Percentiles rank a stretch among this genome's conserved stretches.
Conservation (phyloP, 2,797 vertebrate species). For the Danionella dracula region DNA sequence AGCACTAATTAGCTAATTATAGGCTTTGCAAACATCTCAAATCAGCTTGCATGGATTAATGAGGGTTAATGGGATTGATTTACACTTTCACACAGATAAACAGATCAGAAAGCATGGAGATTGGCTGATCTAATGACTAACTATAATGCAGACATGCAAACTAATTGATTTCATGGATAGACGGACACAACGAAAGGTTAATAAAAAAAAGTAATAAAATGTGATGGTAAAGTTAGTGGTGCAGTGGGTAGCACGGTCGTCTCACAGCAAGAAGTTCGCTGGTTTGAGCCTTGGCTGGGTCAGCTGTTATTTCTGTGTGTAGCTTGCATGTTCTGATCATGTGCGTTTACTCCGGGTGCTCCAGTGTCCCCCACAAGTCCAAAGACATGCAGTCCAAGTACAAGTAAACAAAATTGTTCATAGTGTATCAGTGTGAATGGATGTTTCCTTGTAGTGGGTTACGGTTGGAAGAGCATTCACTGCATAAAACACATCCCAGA, state of each 20-base stretch:
- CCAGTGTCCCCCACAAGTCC: no score
- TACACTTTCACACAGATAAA: background rate
- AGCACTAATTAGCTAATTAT: slow-evolving; percentile 38
- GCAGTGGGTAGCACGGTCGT: no score
- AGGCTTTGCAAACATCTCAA: background rate
- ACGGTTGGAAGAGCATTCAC: no score
- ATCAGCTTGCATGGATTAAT: slow-evolving; percentile 14
- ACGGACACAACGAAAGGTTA: background rate
- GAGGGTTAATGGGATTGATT: background rate
- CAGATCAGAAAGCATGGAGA: background rate
- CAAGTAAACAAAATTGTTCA: no score
- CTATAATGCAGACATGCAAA: background rate
- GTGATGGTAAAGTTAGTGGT: background rate
- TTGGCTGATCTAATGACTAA: background rate
- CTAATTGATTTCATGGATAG: background rate
- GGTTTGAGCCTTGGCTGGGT: no score
- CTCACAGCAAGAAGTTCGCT: no score
- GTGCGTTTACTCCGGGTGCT: no score
- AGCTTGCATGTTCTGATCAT: no score
- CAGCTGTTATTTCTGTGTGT: no score
- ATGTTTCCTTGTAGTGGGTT: no score
- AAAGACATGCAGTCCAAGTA: no score
- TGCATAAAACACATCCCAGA: no score
- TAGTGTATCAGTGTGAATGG: background rate
- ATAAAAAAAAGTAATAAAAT: background rate